These are phyloP conservation scores for Cynopterus sphinx DNA, from an alignment of 2,797 vertebrate species.

Conservation along the genomic window DNA sequence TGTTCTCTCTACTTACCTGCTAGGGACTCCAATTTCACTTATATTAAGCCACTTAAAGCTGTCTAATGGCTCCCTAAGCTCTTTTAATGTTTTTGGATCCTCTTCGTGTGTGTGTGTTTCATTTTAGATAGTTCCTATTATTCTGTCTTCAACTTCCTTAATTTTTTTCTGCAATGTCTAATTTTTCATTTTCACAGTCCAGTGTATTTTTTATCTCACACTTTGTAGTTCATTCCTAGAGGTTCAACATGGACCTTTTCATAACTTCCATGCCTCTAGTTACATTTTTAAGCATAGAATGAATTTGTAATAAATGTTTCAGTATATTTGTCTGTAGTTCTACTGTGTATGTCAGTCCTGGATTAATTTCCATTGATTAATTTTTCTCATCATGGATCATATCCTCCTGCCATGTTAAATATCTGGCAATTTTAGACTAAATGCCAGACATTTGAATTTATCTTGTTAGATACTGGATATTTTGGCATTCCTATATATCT, in stretches of 20 bases:
- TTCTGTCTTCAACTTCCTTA: not conserved
- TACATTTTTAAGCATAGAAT: constrained; percentile 24
- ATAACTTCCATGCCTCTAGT: not conserved
- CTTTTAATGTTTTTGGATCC: not conserved
- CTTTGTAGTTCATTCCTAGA: not conserved
- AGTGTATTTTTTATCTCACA: not conserved
- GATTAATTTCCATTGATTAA: not conserved
- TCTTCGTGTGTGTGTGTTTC: not conserved
- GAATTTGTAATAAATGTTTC: not conserved
- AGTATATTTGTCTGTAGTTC: not conserved
- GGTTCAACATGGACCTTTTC: not conserved
- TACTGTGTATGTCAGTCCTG: not conserved
- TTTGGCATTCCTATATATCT: not conserved
- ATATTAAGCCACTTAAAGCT: not conserved
- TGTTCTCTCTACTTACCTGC: not conserved
- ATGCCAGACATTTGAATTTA: not conserved
- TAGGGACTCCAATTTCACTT: not conserved
- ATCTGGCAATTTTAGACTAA: not conserved
- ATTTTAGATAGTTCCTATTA: not conserved
- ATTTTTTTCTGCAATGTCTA: not conserved
- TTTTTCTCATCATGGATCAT: not conserved
- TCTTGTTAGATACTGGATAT: not conserved
- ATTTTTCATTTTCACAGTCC: not conserved
- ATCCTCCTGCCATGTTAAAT: not conserved
- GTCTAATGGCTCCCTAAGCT: not conserved